Conservation (phyloP, 1,140 invertebrate species). For the Halyomorpha halys region DNA sequence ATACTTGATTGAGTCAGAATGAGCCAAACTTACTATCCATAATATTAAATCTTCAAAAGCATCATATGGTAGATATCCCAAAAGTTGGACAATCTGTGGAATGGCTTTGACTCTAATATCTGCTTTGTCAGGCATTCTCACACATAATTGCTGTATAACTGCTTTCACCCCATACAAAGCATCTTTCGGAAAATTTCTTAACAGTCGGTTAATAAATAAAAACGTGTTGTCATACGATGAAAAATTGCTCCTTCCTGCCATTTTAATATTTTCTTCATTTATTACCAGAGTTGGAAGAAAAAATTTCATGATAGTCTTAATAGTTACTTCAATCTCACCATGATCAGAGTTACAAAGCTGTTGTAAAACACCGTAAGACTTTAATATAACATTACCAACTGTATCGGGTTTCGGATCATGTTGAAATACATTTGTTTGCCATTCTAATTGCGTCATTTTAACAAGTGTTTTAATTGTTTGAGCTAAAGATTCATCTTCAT, state of each 20-base stretch:
- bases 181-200: slow-evolving; percentile 36
- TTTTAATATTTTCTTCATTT: slow-evolving; percentile 34
- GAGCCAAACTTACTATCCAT: slow-evolving; percentile 42
- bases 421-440: slow-evolving; percentile 32
- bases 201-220: slow-evolving; percentile 41
- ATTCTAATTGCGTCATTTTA: slow-evolving; percentile 40
- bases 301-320: slow-evolving; percentile 41
- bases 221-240: slow-evolving; percentile 41
- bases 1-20: slow-evolving; percentile 40
- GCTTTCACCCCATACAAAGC: slow-evolving; percentile 37
- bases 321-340: slow-evolving; percentile 39
- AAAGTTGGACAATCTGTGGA: slow-evolving; percentile 40
- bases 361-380: slow-evolving; percentile 40
- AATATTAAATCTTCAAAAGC: slow-evolving; percentile 37
- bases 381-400: slow-evolving; percentile 37
- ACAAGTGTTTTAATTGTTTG: slow-evolving; percentile 40
- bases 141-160: slow-evolving; percentile 47
- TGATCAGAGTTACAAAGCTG: slow-evolving; percentile 41
- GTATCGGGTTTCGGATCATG: slow-evolving; percentile 29
- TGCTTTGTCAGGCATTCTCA: slow-evolving; percentile 45
- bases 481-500: slow-evolving; percentile 40
- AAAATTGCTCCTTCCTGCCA: slow-evolving; percentile 35
- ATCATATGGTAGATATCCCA: slow-evolving; percentile 36
- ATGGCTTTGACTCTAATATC: slow-evolving; percentile 47
- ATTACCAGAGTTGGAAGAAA: slow-evolving; percentile 41